Conservation (phyloP, 1,140 invertebrate species). For the Temnothorax curvispinosus region DNA sequence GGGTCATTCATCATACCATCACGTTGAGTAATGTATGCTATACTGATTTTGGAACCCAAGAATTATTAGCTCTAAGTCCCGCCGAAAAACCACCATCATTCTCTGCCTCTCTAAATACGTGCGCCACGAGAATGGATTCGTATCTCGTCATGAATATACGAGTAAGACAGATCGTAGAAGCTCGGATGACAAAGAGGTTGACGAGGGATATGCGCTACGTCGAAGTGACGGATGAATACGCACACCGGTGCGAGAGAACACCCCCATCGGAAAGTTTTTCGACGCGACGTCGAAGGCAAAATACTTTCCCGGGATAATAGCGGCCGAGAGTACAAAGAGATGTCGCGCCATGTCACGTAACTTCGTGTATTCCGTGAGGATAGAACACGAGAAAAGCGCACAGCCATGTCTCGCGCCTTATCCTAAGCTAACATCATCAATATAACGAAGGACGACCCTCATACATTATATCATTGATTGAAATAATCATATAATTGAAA, state of each 20-base stretch:
- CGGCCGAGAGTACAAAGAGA: slow-evolving; percentile 57
- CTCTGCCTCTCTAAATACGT: neutral
- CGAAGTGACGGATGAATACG: slow-evolving; percentile 61
- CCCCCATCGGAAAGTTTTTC: slow-evolving; percentile 38
- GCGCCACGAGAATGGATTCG: slow-evolving; percentile 34
- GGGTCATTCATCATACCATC: neutral
- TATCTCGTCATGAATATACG: slow-evolving; percentile 44
- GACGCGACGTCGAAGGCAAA: slow-evolving; percentile 40
- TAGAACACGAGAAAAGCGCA: slow-evolving; percentile 21
- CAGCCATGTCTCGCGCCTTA: slow-evolving; percentile 12
- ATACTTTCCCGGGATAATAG: slow-evolving; percentile 51
- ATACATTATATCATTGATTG: neutral
- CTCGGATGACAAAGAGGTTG: slow-evolving; percentile 53
- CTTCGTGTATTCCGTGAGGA: slow-evolving; percentile 26
- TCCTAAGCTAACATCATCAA: slow-evolving; percentile 5
- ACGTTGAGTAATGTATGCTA: neutral
- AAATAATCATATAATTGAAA: neutral
- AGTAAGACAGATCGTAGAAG: slow-evolving; percentile 35
- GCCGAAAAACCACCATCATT: neutral
- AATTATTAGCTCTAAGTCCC: neutral
- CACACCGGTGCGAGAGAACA: slow-evolving; percentile 21
- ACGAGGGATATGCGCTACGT: slow-evolving; percentile 49
- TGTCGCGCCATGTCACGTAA: slow-evolving; percentile 54
- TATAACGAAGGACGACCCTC: neutral
- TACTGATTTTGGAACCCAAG: neutral